phyloP scores from a whole-genome alignment of 2,888 invertebrate genomes.

The Rhamnusium bicolor region DNA sequence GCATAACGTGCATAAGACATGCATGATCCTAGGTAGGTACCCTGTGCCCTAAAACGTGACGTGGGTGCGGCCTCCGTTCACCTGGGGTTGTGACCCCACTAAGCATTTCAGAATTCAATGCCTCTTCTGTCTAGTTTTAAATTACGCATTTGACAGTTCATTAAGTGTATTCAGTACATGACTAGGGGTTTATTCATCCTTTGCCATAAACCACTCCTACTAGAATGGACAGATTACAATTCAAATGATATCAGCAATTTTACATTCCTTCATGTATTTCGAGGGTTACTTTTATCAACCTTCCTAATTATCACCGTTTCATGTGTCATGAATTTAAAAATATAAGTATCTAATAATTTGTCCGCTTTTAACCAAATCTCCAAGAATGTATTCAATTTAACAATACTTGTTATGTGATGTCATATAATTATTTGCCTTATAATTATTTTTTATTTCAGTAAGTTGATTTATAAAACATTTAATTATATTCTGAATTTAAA shows the following conservation, averaged over 20 bases:
- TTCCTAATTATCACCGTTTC: not conserved
- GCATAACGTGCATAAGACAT: not conserved
- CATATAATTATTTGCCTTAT: too few relatives aligned
- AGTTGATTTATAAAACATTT: too few relatives aligned
- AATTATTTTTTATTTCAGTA: too few relatives aligned
- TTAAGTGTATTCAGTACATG: slow-evolving; percentile 42
- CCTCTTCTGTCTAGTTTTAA: slow-evolving; percentile 37
- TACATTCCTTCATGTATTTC: not conserved
- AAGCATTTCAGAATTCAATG: slow-evolving; percentile 38
- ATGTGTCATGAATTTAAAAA: too few relatives aligned
- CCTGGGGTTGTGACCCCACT: slow-evolving; percentile 29
- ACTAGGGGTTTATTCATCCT: slow-evolving; percentile 21
- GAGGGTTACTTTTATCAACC: not conserved
- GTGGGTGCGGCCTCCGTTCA: slow-evolving; percentile 30
- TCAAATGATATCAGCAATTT: not conserved
- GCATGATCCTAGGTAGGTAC: not conserved
- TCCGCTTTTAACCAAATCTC: not conserved
- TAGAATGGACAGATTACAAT: not conserved
- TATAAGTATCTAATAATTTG: not conserved
- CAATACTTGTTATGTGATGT: too few relatives aligned
- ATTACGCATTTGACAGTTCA: slow-evolving; percentile 51
- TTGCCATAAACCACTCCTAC: slow-evolving; percentile 15
- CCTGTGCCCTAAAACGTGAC: slow-evolving; percentile 1
- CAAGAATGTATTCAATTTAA: not conserved
- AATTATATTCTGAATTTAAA: too few relatives aligned